These are phyloP conservation scores for Chironomus striatipennis DNA, from an alignment of 1,140 invertebrate genomes.

Conservation along the genomic window DNA sequence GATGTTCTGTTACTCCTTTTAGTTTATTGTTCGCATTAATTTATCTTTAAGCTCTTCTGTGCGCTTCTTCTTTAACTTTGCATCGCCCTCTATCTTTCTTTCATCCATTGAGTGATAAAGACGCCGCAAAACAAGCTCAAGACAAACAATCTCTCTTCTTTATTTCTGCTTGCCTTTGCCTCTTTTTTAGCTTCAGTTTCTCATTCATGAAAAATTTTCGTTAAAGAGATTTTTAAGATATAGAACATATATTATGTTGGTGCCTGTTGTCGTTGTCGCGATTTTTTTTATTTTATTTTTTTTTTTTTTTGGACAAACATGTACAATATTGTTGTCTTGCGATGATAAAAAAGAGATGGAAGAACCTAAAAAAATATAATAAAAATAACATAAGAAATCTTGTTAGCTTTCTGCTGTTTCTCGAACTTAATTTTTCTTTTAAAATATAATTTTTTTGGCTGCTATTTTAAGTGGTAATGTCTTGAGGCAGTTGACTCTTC, in stretches of 20 bases:
- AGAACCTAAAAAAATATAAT: too few relatives aligned
- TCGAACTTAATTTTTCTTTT: not conserved
- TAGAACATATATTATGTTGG: slow-evolving; percentile 14
- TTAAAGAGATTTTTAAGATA: not conserved
- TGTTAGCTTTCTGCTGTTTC: not conserved
- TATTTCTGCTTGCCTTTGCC: not conserved
- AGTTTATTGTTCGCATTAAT: slow-evolving; percentile 9
- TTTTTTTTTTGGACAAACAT: slow-evolving; percentile 1
- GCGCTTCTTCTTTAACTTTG: too few relatives aligned
- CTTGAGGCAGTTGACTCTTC: not conserved
- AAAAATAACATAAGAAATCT: too few relatives aligned
- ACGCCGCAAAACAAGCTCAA: slow-evolving; percentile 8
- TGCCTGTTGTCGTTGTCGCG: slow-evolving; percentile 10
- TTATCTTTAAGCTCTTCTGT: not conserved
- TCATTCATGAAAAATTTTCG: not conserved
- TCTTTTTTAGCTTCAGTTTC: not conserved
- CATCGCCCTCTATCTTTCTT: not conserved
- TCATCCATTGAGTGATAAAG: slow-evolving; percentile 17
- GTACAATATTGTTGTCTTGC: not conserved
- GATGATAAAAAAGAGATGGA: too few relatives aligned
- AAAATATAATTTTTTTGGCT: not conserved
- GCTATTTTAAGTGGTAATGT: not conserved
- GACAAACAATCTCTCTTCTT: slow-evolving; percentile 20
- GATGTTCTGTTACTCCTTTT: not conserved
- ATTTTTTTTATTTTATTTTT: not conserved